phyloP scores from a whole-genome alignment of 2,888 invertebrate species.

The Hyposoter dolosus region DNA sequence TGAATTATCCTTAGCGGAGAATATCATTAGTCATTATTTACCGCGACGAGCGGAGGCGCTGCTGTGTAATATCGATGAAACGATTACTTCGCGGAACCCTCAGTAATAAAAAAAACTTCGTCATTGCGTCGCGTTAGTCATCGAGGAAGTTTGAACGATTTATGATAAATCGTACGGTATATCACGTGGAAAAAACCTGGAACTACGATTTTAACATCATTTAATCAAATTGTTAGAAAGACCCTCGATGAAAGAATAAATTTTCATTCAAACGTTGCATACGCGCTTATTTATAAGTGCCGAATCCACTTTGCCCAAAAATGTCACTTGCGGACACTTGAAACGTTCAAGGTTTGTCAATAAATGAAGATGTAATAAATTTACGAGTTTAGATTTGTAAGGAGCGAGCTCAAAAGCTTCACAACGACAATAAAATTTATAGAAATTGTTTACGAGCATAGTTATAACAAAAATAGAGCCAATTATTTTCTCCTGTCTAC shows the following conservation, averaged over 20 bases:
- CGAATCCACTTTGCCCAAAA: neutral
- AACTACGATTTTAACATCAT: slow-evolving; percentile 1
- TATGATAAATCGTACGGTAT: neutral
- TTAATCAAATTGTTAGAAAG: neutral
- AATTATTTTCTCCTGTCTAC: neutral
- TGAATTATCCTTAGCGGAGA: slow-evolving; percentile 40
- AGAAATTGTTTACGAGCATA: too few relatives aligned
- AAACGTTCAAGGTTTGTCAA: neutral
- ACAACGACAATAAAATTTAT: too few relatives aligned
- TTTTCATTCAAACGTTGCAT: neutral
- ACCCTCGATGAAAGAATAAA: neutral
- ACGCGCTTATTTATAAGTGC: neutral
- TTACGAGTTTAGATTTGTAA: too few relatives aligned
- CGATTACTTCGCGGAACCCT: slow-evolving; percentile 36
- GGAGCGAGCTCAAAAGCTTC: too few relatives aligned
- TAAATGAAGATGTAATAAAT: too few relatives aligned
- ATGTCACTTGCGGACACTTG: neutral
- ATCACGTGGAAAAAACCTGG: neutral
- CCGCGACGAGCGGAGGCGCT: slow-evolving; percentile 8
- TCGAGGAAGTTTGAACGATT: slow-evolving; percentile 29
- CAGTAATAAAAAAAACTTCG: slow-evolving; percentile 7
- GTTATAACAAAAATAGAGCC: too few relatives aligned
- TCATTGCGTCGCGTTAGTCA: slow-evolving; percentile 36
- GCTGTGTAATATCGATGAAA: slow-evolving; percentile 21
- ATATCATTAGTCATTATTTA: slow-evolving; percentile 57